phyloP scores from a whole-genome alignment of 1,140 invertebrate species.

The Plectrocnemia conspersa region DNA sequence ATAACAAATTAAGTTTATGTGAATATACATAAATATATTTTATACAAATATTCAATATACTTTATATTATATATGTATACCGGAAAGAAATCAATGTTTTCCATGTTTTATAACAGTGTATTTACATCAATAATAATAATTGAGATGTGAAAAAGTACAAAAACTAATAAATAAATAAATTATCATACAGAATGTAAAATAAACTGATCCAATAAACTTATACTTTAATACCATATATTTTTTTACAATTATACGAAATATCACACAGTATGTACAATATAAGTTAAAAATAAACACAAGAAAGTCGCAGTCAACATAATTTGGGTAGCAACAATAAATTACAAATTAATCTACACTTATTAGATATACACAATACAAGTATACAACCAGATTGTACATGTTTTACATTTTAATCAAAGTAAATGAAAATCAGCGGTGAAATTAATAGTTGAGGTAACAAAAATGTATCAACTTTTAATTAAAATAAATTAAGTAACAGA shows the following conservation, averaged over 20 bases:
- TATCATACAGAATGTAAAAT: background rate
- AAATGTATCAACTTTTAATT: no score
- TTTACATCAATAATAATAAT: constrained; percentile 29
- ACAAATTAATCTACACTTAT: constrained; percentile 12
- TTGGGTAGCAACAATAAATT: background rate
- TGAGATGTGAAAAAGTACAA: constrained; percentile 6
- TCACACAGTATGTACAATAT: no score
- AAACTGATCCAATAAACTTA: background rate
- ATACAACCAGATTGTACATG: constrained; percentile 20
- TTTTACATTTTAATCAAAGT: no score
- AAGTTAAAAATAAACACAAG: no score
- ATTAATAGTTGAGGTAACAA: no score
- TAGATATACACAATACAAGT: constrained; percentile 15
- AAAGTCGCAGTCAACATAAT: no score
- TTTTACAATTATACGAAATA: constrained; percentile 8
- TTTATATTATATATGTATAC: constrained; percentile 9
- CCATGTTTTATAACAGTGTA: constrained; percentile 32
- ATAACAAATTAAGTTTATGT: constrained; percentile 16
- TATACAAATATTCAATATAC: background rate
- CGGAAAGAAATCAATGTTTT: constrained; percentile 7
- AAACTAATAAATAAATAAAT: background rate
- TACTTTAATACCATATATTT: constrained; percentile 2
- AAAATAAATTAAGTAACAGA: no score
- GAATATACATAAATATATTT: constrained; percentile 3
- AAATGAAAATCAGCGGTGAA: no score